Evolutionary conservation across 2,797 vertebrate species (phyloP).

Genomic region (Paguma larvata): DNA sequence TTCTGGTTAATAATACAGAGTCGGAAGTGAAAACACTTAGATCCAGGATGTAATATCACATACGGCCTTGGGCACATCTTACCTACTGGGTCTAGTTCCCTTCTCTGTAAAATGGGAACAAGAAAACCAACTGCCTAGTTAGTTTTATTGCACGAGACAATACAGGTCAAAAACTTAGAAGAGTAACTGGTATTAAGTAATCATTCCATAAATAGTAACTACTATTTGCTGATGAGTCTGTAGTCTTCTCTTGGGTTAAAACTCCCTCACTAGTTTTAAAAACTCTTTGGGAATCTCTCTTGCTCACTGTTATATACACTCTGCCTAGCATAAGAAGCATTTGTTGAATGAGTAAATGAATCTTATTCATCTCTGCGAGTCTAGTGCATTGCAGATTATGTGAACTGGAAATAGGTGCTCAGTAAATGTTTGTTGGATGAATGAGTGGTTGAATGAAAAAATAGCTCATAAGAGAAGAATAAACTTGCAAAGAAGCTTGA

Average conservation of each 20-base stretch:
- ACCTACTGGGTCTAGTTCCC: constrained; percentile 2
- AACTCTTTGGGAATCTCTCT: constrained; percentile 16
- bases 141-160: not conserved
- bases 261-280: constrained; percentile 25
- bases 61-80: not conserved
- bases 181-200: constrained; percentile 7
- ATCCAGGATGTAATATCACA: not conserved
- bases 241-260: not conserved
- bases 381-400: not conserved
- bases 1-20: not conserved
- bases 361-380: not conserved
- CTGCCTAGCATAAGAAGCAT: not conserved
- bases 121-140: not conserved
- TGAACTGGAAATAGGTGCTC: not conserved
- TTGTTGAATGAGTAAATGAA: constrained; percentile 20
- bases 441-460: not conserved
- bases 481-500: not conserved
- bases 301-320: not conserved
- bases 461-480: not conserved
- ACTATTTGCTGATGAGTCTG: not conserved
- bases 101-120: constrained; percentile 22
- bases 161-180: not conserved
- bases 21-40: not conserved
- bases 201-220: not conserved
- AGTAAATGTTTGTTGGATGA: constrained; percentile 9